phyloP scores from a whole-genome alignment of 2,797 vertebrate genomes.

The Manis crassicaudata region DNA sequence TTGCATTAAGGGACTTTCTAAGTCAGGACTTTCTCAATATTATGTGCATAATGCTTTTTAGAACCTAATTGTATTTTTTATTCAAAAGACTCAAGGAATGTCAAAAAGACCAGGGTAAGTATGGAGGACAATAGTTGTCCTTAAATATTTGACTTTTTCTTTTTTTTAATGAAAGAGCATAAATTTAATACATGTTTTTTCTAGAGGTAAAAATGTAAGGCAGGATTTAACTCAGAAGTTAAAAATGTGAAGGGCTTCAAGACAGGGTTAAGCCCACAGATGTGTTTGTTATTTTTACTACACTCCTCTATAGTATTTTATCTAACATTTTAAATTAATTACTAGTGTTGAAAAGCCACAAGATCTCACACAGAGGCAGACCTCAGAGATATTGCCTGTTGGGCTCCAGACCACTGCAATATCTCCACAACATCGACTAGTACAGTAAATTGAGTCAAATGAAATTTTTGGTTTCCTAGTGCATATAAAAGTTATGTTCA shows the following conservation, averaged over 20 bases:
- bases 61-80: constrained; percentile 4
- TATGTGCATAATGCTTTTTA: not conserved
- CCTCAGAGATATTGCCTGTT: too few relatives aligned
- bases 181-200: not conserved
- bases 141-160: not conserved
- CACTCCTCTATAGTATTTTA: not conserved
- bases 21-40: not conserved
- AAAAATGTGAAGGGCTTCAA: not conserved
- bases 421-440: too few relatives aligned
- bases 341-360: not conserved
- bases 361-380: not conserved
- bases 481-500: too few relatives aligned
- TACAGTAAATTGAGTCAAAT: too few relatives aligned
- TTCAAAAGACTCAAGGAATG: constrained; percentile 27
- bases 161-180: not conserved
- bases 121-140: not conserved
- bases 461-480: too few relatives aligned
- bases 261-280: not conserved
- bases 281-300: not conserved
- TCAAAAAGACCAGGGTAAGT: not conserved
- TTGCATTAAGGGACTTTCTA: constrained; percentile 3
- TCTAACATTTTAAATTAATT: not conserved
- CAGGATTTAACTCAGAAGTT: constrained; percentile 11
- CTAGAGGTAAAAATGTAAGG: not conserved
- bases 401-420: too few relatives aligned